Evolutionary conservation across 2,113 vertebrate species (phyloP).

Genomic region (Phaethornis superciliosus): DNA sequence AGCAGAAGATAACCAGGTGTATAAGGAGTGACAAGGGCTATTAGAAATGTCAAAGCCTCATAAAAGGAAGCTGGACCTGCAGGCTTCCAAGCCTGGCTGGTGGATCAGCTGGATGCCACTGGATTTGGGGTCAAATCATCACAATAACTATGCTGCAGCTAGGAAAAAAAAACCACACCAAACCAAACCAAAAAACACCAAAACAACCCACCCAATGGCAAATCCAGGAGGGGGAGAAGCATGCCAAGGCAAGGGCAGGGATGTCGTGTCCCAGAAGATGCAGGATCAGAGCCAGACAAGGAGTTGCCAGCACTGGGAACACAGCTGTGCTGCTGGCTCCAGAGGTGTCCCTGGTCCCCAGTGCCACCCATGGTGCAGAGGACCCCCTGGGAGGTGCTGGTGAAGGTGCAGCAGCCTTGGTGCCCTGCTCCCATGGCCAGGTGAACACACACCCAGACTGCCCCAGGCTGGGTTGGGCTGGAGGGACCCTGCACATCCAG

Average conservation of each 20-base stretch:
- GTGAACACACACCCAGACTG: background rate
- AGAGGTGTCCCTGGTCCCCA: background rate
- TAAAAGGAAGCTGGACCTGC: background rate
- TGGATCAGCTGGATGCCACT: background rate
- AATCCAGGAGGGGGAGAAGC: rapidly evolving
- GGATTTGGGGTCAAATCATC: background rate
- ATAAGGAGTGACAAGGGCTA: background rate
- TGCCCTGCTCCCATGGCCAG: background rate
- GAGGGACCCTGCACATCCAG: too few species aligned
- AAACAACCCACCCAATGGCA: background rate
- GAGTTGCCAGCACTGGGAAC: too few species aligned
- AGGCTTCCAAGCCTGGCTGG: background rate
- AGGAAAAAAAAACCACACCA: background rate
- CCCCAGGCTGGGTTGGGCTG: too few species aligned
- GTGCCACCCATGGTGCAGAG: background rate
- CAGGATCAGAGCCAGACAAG: background rate
- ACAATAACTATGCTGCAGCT: background rate
- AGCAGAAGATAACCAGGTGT: background rate
- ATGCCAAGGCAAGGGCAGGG: background rate
- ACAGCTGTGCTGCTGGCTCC: background rate
- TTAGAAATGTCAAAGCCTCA: rapidly evolving
- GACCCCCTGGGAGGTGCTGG: background rate
- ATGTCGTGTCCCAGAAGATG: background rate
- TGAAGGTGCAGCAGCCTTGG: background rate
- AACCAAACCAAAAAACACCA: too few species aligned